Percentiles rank a stretch among this genome's conserved stretches.
Conservation (phyloP, 2,888 invertebrate species). For the Drosophila kokeensis region DNA sequence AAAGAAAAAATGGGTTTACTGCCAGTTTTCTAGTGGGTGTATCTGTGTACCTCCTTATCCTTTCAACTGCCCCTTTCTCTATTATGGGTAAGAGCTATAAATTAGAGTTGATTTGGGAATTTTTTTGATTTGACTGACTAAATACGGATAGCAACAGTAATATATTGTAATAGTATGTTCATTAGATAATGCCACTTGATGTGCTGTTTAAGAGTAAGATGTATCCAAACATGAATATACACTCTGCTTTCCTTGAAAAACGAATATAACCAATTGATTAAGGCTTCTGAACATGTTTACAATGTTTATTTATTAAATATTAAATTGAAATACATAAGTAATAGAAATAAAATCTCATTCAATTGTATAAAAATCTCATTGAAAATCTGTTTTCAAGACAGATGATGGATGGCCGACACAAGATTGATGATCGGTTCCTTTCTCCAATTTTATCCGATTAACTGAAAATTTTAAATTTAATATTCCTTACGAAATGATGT, state of each 20-base stretch:
- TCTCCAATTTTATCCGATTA: neutral
- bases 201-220: neutral
- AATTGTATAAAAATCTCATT: neutral
- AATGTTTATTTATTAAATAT: neutral
- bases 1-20: conserved; percentile 40
- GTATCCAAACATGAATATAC: neutral
- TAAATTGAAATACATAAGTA: neutral
- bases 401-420: neutral
- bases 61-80: neutral
- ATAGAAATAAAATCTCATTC: neutral
- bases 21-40: conserved; percentile 18
- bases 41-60: neutral
- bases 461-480: neutral
- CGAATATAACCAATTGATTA: neutral
- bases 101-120: conserved; percentile 30
- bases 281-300: neutral
- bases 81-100: conserved; percentile 14
- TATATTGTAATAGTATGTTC: neutral
- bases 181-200: conserved; percentile 4
- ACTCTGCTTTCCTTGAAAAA: neutral
- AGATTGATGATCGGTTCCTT: neutral
- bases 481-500: neutral
- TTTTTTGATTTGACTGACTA: conserved; percentile 9
- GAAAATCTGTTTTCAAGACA: neutral
- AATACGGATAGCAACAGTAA: conserved; percentile 1